Percentiles rank a stretch among this genome's conserved stretches.
phyloP scores from a whole-genome alignment of 2,797 vertebrate species.

The Malurus leucopterus region DNA sequence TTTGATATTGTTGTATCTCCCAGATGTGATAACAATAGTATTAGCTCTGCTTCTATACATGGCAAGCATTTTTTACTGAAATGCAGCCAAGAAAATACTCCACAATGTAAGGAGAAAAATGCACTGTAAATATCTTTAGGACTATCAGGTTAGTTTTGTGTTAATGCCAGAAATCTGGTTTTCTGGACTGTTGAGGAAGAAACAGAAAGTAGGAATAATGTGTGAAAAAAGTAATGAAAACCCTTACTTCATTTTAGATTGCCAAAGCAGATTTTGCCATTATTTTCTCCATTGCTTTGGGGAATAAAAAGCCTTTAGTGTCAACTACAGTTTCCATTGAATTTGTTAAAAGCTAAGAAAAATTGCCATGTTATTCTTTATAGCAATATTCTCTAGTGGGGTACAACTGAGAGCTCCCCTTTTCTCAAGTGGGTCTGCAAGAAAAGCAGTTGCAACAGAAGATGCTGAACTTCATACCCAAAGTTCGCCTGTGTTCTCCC shows the following conservation, averaged over 20 bases:
- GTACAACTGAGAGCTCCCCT: neutral
- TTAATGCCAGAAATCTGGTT: neutral
- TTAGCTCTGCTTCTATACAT: neutral
- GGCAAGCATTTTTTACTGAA: neutral
- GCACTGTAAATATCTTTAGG: neutral
- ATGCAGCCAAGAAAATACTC: neutral
- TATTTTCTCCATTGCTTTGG: neutral
- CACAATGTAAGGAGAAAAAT: neutral
- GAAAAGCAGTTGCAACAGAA: neutral
- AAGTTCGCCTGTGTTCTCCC: neutral
- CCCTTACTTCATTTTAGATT: neutral
- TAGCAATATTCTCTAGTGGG: neutral
- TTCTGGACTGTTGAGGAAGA: neutral
- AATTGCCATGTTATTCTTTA: neutral
- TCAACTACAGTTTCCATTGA: neutral
- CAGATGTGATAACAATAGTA: neutral
- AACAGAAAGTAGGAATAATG: neutral
- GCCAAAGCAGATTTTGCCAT: neutral
- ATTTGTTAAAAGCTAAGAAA: neutral
- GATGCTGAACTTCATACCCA: neutral
- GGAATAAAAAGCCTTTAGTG: neutral
- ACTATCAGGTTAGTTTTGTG: neutral
- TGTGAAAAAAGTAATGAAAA: neutral
- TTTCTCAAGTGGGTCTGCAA: neutral
- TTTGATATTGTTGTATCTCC: neutral